A percentile compares a stretch with the other conserved stretches of the same genome.
Conservation (phyloP, 2,888 invertebrate species). For the Notocelia uddmanniana region DNA sequence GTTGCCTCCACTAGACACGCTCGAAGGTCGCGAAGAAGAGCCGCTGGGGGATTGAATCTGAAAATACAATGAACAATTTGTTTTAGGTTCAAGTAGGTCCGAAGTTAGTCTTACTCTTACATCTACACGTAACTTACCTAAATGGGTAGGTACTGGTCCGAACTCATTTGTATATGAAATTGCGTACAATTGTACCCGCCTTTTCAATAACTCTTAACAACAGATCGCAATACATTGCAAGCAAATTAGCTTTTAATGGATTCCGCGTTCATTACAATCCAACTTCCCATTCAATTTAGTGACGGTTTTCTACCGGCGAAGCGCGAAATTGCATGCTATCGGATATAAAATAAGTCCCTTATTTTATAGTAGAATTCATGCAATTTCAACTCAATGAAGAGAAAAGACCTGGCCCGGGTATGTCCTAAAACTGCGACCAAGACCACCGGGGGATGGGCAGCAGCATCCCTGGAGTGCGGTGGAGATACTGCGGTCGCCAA, state of each 20-base stretch:
- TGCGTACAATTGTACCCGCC: no score
- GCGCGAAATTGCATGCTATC: not conserved
- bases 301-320: not conserved
- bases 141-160: no score
- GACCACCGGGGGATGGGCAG: no score
- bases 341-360: not conserved
- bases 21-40: constrained; percentile 74
- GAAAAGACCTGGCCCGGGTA: no score
- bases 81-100: not conserved
- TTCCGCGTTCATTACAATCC: not conserved
- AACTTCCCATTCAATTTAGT: not conserved
- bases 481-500: no score
- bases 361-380: not conserved
- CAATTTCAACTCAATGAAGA: not conserved
- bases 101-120: not conserved
- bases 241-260: not conserved
- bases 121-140: no score
- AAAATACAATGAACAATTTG: constrained; percentile 47
- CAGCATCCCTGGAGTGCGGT: no score
- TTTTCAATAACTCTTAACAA: no score
- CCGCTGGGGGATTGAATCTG: constrained; percentile 85
- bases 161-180: no score
- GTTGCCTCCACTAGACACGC: constrained; percentile 83
- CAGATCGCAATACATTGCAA: no score
- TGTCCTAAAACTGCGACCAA: no score